These are phyloP conservation scores for Aix galericulata DNA, from an alignment of 2,113 vertebrate genomes.

Conservation along the genomic window DNA sequence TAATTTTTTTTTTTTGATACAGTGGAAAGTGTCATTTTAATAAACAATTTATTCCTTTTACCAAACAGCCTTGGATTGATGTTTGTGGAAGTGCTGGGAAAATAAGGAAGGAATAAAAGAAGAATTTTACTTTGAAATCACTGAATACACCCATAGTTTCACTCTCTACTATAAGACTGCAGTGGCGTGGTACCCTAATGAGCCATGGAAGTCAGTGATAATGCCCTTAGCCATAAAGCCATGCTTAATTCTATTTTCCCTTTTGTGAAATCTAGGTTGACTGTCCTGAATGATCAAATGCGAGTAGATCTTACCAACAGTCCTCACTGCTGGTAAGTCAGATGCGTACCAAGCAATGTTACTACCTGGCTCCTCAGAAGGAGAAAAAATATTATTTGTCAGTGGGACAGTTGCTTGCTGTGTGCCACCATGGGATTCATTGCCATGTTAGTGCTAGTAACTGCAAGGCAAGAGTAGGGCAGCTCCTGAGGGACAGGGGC, in stretches of 20 bases:
- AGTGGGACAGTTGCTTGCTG: not conserved
- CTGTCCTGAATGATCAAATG: not conserved
- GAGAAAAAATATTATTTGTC: not conserved
- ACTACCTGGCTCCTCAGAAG: not conserved
- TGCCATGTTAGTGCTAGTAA: not conserved
- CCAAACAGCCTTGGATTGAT: not conserved
- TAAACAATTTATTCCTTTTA: not conserved
- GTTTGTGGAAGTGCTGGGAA: not conserved
- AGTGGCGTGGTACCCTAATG: fast-evolving
- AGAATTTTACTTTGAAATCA: not conserved
- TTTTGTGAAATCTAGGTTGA: not conserved
- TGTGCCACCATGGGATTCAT: not conserved
- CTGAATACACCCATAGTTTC: not conserved
- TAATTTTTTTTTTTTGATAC: not conserved
- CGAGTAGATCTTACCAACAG: not conserved
- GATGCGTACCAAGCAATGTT: not conserved
- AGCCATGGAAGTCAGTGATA: not conserved
- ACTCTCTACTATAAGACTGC: not conserved
- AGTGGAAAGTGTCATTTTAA: not conserved
- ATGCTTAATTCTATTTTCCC: not conserved
- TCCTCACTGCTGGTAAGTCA: not conserved
- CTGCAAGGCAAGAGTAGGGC: not conserved
- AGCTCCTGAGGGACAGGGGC: too few relatives aligned
- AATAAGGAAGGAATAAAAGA: not conserved
- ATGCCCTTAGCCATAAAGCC: not conserved